Base-by-base conservation (phyloP, 2,113 vertebrate genomes). In the Reinhardtius hippoglossoides region DNA sequence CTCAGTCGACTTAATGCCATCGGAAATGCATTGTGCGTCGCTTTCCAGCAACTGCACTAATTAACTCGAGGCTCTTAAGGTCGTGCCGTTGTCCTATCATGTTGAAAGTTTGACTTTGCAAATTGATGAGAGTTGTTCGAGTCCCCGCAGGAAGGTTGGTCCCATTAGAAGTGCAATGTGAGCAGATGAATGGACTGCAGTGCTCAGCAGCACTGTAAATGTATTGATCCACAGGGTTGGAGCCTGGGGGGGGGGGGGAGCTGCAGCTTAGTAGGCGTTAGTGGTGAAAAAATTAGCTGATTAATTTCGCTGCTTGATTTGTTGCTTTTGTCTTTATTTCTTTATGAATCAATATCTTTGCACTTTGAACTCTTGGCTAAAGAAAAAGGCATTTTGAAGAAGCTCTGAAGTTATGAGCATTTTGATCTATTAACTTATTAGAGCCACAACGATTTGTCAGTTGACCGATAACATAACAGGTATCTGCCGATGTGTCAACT, bases 111-210 rank as follows among this genome's bases (percentile, higher is more conserved):
- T 82, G 83, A 82, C 63, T 89, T 64, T 79, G 82, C 68, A 78
- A 81, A 86, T 81, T 65, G 83, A 79, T 55, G 56, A 65, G 88
- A 82, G 68, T 76, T 79, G 84, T 83, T 82, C 72, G 76, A 73
- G 83, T 84, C 66, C 82, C 67, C 83, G 62, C 82, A 80, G 81
- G 88, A 86, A 81, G 82, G 73, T 74, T 80, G 10, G 16, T 76
- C 37, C 85, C 88, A 87, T 91, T 90, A 87, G 89, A 76, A 83
- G 68, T 76, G 91, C 91, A 87, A 69, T 52, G 84, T 76, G 83
- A 88, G 88, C 81, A 79, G 89, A 92, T 87, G 90, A 76, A 91
- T 89, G 88, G 76, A 78, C 84, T 92, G 90, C 88, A 89, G 58
- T 23, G 88, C 84, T 87, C 85, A 89, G 85, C 81, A 89, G 71